phyloP scores from a whole-genome alignment of 2,888 invertebrate species.

The Sceliomorpha sp. region DNA sequence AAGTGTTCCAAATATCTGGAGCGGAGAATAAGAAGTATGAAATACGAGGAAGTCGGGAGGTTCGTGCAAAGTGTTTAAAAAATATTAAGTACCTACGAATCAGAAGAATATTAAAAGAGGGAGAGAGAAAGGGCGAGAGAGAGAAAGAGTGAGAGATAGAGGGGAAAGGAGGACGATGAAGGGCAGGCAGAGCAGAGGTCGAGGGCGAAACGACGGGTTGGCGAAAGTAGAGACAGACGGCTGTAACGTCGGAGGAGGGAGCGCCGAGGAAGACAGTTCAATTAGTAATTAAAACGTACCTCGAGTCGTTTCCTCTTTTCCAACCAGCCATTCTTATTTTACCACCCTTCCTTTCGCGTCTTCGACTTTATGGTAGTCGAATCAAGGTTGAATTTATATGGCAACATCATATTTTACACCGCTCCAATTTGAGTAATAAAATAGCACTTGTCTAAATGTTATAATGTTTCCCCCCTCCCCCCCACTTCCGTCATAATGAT shows the following conservation, averaged over 20 bases:
- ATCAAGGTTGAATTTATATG: no score
- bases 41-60: conserved; percentile 20
- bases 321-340: not conserved
- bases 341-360: not conserved
- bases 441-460: no score
- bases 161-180: conserved; percentile 58
- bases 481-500: no score
- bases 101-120: conserved; percentile 58
- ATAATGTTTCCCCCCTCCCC: no score
- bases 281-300: conserved; percentile 75
- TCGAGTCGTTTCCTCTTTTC: not conserved
- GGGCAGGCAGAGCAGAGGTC: conserved; percentile 30
- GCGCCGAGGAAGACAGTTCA: conserved; percentile 64
- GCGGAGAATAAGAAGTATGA: conserved; percentile 16
- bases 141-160: conserved; percentile 36
- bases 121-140: conserved; percentile 12
- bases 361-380: not conserved
- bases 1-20: conserved; percentile 14
- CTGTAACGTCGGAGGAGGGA: not conserved
- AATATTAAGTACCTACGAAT: conserved; percentile 64
- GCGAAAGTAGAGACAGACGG: conserved; percentile 23
- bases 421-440: no score
- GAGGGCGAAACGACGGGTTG: conserved; percentile 30
- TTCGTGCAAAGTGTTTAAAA: conserved; percentile 56
- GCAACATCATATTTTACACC: no score